A percentile compares a stretch with the other conserved stretches of the same genome.
Evolutionary conservation across 2,888 invertebrate species (phyloP).

Genomic region (Nephrotoma appendiculata): DNA sequence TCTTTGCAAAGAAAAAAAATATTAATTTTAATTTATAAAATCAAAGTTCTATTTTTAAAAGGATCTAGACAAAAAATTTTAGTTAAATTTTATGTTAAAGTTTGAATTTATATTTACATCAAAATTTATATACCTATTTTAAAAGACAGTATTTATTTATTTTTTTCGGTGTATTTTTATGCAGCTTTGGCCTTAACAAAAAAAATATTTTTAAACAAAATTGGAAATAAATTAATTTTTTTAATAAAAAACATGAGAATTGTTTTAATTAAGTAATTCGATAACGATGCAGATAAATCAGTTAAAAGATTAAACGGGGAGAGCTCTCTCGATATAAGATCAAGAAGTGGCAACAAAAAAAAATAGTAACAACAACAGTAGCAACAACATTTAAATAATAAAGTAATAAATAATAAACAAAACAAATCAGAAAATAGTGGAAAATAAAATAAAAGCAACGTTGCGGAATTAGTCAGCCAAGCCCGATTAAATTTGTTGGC

Average conservation of each 20-base stretch:
- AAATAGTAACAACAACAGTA: no score
- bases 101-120: not conserved
- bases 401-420: no score
- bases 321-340: no score
- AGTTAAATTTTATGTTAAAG: not conserved
- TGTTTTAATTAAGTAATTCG: no score
- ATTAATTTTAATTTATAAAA: not conserved
- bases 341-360: no score
- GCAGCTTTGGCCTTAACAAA: not conserved
- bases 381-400: no score
- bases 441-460: no score
- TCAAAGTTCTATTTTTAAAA: not conserved
- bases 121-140: not conserved
- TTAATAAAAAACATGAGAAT: not conserved
- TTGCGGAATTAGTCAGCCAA: no score
- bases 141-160: slow-evolving; percentile 27
- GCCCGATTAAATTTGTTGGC: no score
- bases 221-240: not conserved
- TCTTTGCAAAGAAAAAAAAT: not conserved
- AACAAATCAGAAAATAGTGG: no score
- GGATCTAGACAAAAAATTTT: not conserved
- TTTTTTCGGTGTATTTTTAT: slow-evolving; percentile 8
- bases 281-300: no score
- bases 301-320: no score
- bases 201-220: not conserved